These are phyloP conservation scores for Istiophorus platypterus DNA, from an alignment of 2,113 vertebrate genomes.

Conservation along the genomic window DNA sequence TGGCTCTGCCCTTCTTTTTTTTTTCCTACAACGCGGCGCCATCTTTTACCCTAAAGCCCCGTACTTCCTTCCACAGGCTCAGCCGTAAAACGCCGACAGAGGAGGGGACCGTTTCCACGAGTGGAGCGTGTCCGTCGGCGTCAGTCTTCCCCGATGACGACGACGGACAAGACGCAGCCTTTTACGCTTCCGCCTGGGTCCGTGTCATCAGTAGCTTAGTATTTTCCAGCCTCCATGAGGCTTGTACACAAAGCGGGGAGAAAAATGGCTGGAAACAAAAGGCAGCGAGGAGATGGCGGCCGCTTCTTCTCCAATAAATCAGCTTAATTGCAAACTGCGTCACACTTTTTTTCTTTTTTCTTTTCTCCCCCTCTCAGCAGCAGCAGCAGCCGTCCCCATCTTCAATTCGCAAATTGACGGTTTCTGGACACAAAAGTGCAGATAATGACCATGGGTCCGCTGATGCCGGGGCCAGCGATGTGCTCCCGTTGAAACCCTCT, in stretches of 20 bases:
- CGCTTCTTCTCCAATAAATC: slow-evolving; percentile 39
- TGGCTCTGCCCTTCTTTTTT: not conserved
- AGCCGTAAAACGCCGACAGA: not conserved
- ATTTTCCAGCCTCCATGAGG: slow-evolving; percentile 23
- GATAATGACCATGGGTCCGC: slow-evolving; percentile 46
- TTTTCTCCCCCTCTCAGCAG: too few relatives aligned
- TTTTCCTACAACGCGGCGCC: not conserved
- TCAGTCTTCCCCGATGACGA: too few relatives aligned
- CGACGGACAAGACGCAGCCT: slow-evolving; percentile 27
- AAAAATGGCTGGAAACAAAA: slow-evolving; percentile 21
- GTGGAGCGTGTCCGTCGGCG: not conserved
- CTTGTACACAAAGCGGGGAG: slow-evolving; percentile 9
- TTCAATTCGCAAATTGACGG: slow-evolving; percentile 26
- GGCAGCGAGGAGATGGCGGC: not conserved
- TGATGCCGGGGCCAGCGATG: slow-evolving; percentile 11
- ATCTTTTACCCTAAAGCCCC: not conserved
- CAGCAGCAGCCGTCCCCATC: not conserved
- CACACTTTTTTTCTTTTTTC: slow-evolving; percentile 21
- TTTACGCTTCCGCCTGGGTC: slow-evolving; percentile 32
- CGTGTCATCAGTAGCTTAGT: slow-evolving; percentile 41
- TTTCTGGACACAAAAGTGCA: slow-evolving; percentile 50
- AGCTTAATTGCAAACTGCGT: slow-evolving; percentile 48
- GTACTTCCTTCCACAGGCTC: not conserved
- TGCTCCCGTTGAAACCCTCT: slow-evolving; percentile 17
- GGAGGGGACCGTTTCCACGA: not conserved